Base-by-base conservation (phyloP, 1,140 invertebrate species). In the Orius insidiosus region DNA sequence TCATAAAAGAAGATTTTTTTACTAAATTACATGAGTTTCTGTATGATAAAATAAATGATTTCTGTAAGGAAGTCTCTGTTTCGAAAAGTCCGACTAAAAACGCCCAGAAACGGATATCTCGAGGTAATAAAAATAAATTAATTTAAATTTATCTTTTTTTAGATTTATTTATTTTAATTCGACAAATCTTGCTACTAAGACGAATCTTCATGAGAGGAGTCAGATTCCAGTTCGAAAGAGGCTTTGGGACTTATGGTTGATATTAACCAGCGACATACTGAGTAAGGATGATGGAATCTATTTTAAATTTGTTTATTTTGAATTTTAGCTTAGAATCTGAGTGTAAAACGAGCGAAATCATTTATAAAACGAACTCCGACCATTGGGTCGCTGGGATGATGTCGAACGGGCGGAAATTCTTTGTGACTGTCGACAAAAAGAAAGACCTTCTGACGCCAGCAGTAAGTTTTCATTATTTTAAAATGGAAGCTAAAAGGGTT, bases 321-420 rank as follows among this genome's bases (percentile, higher is more conserved):
- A 24, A 24, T 24, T 24, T 24, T 7, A 24, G 24, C 24, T 3
- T 24, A 4, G 24, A 24, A 24, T 24, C 24, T 4, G 24, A 24
- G 7, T 36, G 33, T 45, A 16, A 13, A 6, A 44, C 47, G 16
- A 45, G 58, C 16, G 87, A 93, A 65, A 76, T 82, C 32, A 78
- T 89, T 51, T 78, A 89, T 13, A 93, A 92, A 68, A 89, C 85
- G 8, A 74, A 78, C 53, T 79, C 77, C 56, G 88, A 93, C 63
- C 86, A 76, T 61, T 95, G 89, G 89, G 78, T 94, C 18, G 77
- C 90, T 18, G 83, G 82, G 24, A 84, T 88, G 59, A 68, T 78
- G 43, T 89, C 85, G 1, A 90, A 94, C 62, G 72, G 79, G 44
- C 67, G 88, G 50, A 85, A 92, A 65, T 88, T 90, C 62, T 93